Evolutionary conservation across 2,888 invertebrate genomes (phyloP).

Genomic region (Phortica okadai): DNA sequence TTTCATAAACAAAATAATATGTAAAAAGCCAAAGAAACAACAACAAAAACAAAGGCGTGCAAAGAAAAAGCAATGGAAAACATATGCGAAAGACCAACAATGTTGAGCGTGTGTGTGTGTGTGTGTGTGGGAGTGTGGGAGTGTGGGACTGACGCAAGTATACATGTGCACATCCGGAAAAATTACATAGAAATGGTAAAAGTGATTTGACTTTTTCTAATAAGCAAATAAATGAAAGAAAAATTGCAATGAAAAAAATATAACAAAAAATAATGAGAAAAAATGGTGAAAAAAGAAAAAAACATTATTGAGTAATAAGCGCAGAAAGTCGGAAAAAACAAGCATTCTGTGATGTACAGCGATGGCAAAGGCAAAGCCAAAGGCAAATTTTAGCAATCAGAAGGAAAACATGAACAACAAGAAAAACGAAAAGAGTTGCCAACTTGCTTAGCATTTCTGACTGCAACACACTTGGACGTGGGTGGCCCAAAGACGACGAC

Average conservation of each 20-base stretch:
- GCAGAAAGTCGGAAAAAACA: neutral
- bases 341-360: neutral
- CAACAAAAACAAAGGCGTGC: neutral
- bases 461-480: neutral
- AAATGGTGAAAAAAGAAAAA: neutral
- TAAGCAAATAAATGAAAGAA: neutral
- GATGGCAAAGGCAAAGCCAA: neutral
- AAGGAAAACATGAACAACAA: neutral
- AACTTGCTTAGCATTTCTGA: neutral
- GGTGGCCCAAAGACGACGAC: neutral
- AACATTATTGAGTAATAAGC: neutral
- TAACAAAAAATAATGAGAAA: neutral
- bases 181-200: neutral
- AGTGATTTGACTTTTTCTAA: constrained; percentile 8
- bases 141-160: neutral
- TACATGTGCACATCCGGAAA: constrained; percentile 8
- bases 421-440: neutral
- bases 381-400: no score
- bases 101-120: neutral
- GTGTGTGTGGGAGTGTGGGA: neutral
- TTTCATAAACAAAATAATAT: no score
- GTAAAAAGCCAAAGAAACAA: neutral
- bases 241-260: constrained; percentile 14
- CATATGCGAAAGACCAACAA: no score
- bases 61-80: constrained; percentile 20